These are phyloP conservation scores for Hoplostethus atlanticus DNA, from an alignment of 2,797 vertebrate genomes.

Conservation along the genomic window DNA sequence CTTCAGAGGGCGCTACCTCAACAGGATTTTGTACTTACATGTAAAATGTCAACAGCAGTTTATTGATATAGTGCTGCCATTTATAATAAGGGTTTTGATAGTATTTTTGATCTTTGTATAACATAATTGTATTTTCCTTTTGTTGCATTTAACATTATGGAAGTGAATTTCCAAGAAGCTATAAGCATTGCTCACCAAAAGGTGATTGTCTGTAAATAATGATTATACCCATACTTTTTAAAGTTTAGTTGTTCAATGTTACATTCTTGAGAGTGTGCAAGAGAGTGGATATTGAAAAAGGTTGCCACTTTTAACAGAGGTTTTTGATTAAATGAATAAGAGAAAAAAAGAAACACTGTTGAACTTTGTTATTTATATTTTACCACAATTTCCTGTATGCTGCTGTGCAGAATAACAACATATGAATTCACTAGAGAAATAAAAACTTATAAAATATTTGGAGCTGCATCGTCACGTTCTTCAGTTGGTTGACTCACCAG, in stretches of 20 bases:
- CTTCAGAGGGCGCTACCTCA: slow-evolving; percentile 90
- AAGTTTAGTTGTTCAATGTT: slow-evolving; percentile 85
- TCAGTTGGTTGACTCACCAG: slow-evolving; percentile 47
- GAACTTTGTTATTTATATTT: slow-evolving; percentile 90
- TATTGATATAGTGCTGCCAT: slow-evolving; percentile 90
- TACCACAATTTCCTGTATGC: slow-evolving; percentile 87
- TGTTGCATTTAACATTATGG: slow-evolving; percentile 85
- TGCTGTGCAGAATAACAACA: slow-evolving; percentile 88
- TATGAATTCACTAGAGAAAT: slow-evolving; percentile 88
- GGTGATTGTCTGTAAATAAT: slow-evolving; percentile 87
- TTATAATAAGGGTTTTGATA: slow-evolving; percentile 91
- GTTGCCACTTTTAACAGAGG: slow-evolving; percentile 86
- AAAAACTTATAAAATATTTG: slow-evolving; percentile 85
- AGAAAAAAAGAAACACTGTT: slow-evolving; percentile 86
- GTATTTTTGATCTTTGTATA: slow-evolving; percentile 92
- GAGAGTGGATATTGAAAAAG: slow-evolving; percentile 77
- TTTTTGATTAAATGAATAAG: slow-evolving; percentile 87
- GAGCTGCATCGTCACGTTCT: slow-evolving; percentile 65
- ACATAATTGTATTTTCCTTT: slow-evolving; percentile 91
- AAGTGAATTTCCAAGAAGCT: slow-evolving; percentile 87
- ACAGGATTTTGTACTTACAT: slow-evolving; percentile 89
- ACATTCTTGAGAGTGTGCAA: slow-evolving; percentile 75
- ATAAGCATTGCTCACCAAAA: slow-evolving; percentile 85
- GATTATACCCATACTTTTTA: slow-evolving; percentile 82
- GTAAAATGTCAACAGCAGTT: slow-evolving; percentile 88